Percentiles rank a stretch among this genome's conserved stretches.
phyloP scores from a whole-genome alignment of 2,888 invertebrate genomes.

The Sarcophaga rosellei region DNA sequence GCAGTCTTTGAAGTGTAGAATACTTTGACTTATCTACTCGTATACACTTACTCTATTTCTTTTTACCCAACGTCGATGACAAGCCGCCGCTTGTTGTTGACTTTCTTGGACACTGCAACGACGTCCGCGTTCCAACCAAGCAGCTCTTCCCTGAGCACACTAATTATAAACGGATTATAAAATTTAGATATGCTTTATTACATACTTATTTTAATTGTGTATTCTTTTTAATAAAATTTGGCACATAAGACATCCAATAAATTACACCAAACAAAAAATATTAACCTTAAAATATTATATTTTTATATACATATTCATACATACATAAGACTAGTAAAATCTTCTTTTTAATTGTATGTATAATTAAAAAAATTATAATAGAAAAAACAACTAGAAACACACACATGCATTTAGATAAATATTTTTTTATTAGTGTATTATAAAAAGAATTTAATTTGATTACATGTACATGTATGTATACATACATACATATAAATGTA shows the following conservation, averaged over 20 bases:
- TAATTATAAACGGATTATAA: slow-evolving; percentile 76
- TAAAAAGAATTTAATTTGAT: too few species aligned
- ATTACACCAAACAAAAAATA: slow-evolving; percentile 49
- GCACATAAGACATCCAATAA: slow-evolving; percentile 57
- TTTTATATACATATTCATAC: neutral
- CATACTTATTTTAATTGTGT: slow-evolving; percentile 7
- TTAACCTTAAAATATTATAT: slow-evolving; percentile 10
- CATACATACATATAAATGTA: too few species aligned
- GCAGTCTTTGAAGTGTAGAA: neutral
- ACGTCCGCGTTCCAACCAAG: slow-evolving; percentile 88
- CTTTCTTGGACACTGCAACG: slow-evolving; percentile 87
- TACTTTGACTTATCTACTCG: neutral
- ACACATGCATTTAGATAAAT: too few species aligned
- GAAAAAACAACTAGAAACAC: too few species aligned
- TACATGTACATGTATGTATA: too few species aligned
- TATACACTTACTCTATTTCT: slow-evolving; percentile 88
- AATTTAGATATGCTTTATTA: slow-evolving; percentile 37
- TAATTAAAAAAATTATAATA: too few species aligned
- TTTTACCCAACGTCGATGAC: slow-evolving; percentile 91
- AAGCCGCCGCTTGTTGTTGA: slow-evolving; percentile 84
- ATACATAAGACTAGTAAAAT: neutral
- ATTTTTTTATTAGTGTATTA: too few species aligned
- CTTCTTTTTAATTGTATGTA: neutral
- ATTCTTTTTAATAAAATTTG: neutral
- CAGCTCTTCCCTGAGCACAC: slow-evolving; percentile 92